Base-by-base conservation (phyloP, 2,113 vertebrate species). In the Eptatretus burgeri region DNA sequence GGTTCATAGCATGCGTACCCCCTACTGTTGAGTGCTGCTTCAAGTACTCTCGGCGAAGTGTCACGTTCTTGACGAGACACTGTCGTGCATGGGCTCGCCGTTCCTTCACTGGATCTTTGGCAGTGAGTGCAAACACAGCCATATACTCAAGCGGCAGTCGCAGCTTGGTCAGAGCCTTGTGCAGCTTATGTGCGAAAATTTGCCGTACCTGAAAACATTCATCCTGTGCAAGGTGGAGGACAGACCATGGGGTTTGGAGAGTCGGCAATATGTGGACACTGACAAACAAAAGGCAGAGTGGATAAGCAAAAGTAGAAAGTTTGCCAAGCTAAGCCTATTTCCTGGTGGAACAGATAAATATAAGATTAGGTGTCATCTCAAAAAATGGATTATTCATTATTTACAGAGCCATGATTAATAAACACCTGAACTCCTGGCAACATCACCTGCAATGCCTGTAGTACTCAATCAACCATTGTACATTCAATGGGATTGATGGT, bases 91-190 rank as follows among this genome's bases (percentile, higher is more conserved):
- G 91, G 20, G 91, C 91, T 56, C 91, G 77, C 68, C 91, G 79
- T 73, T 98, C 91, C 73, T 98, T 98, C 66, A 98, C 91, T 17
- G 91, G 91, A 71, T 98, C 91, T 78, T 98, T 98, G 77, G 91
- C 91, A 70, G 88, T 95, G 69, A 98, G 75, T 66, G 91, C 82
- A 68, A 98, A 98, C 70, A 95, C 85, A 1, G 86, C 84, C 82
- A 98, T 81, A 66, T 98, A 98, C 77, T 98, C 89, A 74, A 98
- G 74, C 1, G 91, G 89, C 64, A 98, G 80, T 64, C 82, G 65
- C 71, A 98, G 75, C 71, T 95, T 95, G 70, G 80, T 87, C 50
- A 98, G 81, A 16, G 89, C 84, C 71, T 94, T 78, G 73, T 98
- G 89, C 62, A 95, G 76, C 75, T 98, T 98, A 78, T 94, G 86